Conservation (phyloP, 2,113 vertebrate genomes). For the Prolemur simus region DNA sequence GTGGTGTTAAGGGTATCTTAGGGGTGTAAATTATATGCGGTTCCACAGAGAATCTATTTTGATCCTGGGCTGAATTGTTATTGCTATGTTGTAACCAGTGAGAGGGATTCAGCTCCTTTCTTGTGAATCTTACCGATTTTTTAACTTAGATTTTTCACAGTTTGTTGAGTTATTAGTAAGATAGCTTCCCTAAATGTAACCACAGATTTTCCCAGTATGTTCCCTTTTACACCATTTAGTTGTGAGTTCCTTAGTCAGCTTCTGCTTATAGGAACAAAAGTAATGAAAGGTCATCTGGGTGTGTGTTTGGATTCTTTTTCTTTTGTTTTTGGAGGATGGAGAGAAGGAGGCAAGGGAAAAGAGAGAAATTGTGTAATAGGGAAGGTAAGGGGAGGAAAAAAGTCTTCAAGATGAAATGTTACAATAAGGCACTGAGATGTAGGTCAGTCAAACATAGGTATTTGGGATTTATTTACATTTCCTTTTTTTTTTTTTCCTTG, state of each 20-base stretch:
- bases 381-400: not conserved
- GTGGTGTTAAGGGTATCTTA: not conserved
- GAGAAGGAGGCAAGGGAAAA: not conserved
- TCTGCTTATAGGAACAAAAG: not conserved
- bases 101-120: not conserved
- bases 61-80: conserved; percentile 16
- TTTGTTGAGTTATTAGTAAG: conserved; percentile 41
- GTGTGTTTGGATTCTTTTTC: not conserved
- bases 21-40: not conserved
- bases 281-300: not conserved
- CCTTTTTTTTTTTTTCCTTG: not conserved
- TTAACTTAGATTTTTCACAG: not conserved
- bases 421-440: not conserved
- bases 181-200: conserved; percentile 33
- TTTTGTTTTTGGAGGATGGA: not conserved
- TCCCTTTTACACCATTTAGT: conserved; percentile 1
- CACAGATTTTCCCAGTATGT: not conserved
- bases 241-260: conserved; percentile 34
- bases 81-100: not conserved
- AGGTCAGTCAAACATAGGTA: not conserved
- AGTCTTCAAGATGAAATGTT: conserved; percentile 29
- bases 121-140: not conserved
- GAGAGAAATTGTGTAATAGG: not conserved
- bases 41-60: not conserved
- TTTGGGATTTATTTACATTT: not conserved